These are phyloP conservation scores for Oncorhynchus gorbuscha DNA, from an alignment of 2,113 vertebrate species.

Conservation along the genomic window DNA sequence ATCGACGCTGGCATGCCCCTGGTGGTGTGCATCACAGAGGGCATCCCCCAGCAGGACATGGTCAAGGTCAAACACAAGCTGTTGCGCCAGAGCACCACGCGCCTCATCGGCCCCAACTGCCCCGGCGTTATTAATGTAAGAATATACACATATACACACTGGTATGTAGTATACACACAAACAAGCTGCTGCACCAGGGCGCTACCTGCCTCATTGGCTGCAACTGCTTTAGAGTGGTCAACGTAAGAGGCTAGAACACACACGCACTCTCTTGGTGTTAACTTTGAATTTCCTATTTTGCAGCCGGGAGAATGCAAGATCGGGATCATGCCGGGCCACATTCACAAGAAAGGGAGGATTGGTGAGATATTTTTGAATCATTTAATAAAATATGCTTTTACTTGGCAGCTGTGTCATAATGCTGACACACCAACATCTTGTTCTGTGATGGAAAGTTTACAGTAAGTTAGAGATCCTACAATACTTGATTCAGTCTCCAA, in stretches of 20 bases:
- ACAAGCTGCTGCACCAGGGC: constrained; percentile 83
- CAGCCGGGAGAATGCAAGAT: constrained; percentile 99
- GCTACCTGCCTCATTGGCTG: constrained; percentile 91
- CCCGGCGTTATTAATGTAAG: constrained; percentile 98
- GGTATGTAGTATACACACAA: constrained; percentile 63
- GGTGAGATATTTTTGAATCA: constrained; percentile 74
- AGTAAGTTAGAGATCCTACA: not conserved
- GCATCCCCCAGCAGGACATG: constrained; percentile 99
- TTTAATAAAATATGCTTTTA: not conserved
- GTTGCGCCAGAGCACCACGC: constrained; percentile 83
- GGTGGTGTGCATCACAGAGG: constrained; percentile 96
- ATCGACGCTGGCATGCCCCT: constrained; percentile 90
- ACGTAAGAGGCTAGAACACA: constrained; percentile 76
- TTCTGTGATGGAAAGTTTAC: not conserved
- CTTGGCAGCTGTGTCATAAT: not conserved
- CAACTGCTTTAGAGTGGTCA: constrained; percentile 97
- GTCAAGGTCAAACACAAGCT: constrained; percentile 93
- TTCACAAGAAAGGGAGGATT: constrained; percentile 97
- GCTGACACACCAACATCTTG: not conserved
- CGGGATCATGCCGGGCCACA: constrained; percentile 99
- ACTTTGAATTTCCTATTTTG: constrained; percentile 9
- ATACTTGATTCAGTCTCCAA: not conserved
- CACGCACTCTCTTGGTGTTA: not conserved
- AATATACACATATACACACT: not conserved
- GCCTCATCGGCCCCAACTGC: constrained; percentile 96